Evolutionary conservation across 2,113 vertebrate species (phyloP).

Genomic region (Sturnira hondurensis): DNA sequence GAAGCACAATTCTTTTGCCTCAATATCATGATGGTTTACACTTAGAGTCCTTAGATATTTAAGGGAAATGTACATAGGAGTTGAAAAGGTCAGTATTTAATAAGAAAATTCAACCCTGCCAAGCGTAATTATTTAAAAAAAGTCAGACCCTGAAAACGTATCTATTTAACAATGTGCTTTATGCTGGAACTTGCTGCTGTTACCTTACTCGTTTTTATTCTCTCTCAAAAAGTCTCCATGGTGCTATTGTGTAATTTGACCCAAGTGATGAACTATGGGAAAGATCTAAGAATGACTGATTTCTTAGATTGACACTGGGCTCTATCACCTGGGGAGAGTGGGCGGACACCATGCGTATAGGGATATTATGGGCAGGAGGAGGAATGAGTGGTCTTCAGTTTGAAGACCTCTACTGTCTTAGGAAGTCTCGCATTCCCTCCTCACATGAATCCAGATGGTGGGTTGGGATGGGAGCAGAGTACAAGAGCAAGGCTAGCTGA

Average conservation of each 20-base stretch:
- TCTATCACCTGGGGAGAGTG: not conserved
- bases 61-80: conserved; percentile 39
- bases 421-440: not conserved
- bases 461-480: not conserved
- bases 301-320: not conserved
- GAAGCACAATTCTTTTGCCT: conserved; percentile 58
- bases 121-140: not conserved
- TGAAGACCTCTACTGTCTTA: not conserved
- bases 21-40: conserved; percentile 52
- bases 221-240: not conserved
- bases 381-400: not conserved
- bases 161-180: not conserved
- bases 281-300: not conserved
- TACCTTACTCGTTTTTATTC: conserved; percentile 12
- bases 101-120: conserved; percentile 34
- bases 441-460: not conserved
- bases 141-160: not conserved
- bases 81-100: conserved; percentile 45
- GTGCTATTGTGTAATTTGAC: not conserved
- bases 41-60: conserved; percentile 54
- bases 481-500: not conserved
- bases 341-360: not conserved
- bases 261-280: not conserved
- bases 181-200: not conserved
- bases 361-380: not conserved